Percentiles rank a stretch among this genome's conserved stretches.
phyloP scores from a whole-genome alignment of 2,797 vertebrate species.

The Coluber constrictor region DNA sequence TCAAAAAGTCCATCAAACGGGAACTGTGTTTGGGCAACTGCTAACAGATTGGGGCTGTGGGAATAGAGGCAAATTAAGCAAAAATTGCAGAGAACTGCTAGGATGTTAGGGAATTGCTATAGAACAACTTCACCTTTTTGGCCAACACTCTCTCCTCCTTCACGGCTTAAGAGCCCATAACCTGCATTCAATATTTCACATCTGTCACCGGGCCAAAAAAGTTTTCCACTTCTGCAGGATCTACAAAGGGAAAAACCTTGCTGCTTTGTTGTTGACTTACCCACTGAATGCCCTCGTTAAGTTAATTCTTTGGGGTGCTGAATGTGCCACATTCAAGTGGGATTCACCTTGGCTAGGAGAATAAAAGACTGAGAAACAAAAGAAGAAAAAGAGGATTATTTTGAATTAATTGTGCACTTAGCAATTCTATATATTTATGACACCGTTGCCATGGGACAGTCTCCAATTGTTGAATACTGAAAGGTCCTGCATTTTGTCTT shows the following conservation, averaged over 20 bases:
- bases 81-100: neutral
- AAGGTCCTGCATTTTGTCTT: neutral
- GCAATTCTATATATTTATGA: neutral
- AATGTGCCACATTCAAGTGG: neutral
- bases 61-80: neutral
- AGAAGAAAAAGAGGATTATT: neutral
- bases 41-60: neutral
- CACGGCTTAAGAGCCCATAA: neutral
- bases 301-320: constrained; percentile 20
- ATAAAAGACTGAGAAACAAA: constrained; percentile 4
- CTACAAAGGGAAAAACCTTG: neutral
- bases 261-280: neutral
- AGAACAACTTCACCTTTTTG: neutral
- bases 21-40: neutral
- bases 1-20: neutral
- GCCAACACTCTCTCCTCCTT: neutral
- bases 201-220: neutral
- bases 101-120: neutral
- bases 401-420: neutral
- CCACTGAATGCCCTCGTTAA: neutral
- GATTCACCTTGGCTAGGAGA: neutral
- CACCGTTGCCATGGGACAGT: neutral
- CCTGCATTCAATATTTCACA: neutral
- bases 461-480: neutral
- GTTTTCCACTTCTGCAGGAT: neutral